These are phyloP conservation scores for Lamellibrachia luymesi DNA, from an alignment of 1,140 invertebrate species.

Conservation along the genomic window DNA sequence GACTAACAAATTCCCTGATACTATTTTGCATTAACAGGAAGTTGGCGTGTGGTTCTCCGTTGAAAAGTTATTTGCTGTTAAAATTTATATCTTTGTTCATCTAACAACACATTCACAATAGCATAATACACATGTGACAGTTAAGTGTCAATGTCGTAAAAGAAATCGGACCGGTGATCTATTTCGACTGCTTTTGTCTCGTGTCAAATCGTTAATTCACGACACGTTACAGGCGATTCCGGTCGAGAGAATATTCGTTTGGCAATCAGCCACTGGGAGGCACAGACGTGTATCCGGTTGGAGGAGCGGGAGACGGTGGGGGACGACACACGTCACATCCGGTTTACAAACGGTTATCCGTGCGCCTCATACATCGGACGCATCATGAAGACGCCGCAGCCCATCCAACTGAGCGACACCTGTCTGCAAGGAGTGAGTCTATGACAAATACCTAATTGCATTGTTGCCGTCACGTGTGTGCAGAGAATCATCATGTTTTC, in stretches of 20 bases:
- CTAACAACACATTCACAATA: background rate
- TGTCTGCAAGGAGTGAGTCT: background rate
- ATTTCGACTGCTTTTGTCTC: background rate
- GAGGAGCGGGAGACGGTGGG: conserved; percentile 28
- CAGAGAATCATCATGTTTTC: too few species aligned
- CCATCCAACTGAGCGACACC: background rate
- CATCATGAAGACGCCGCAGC: background rate
- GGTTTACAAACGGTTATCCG: background rate
- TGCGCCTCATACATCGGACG: background rate
- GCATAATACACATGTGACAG: background rate
- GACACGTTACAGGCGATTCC: background rate
- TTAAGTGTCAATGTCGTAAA: background rate
- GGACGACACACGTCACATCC: background rate
- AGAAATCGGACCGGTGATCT: background rate
- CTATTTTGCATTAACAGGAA: too few species aligned
- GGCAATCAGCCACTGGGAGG: conserved; percentile 38
- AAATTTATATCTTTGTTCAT: background rate
- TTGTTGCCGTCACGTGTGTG: too few species aligned
- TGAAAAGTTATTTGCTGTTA: background rate
- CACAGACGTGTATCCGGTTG: conserved; percentile 45
- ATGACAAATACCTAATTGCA: background rate
- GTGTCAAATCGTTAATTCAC: background rate
- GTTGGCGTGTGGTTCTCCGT: too few species aligned
- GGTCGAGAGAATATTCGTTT: background rate
- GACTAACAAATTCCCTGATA: too few species aligned